phyloP scores from a whole-genome alignment of 2,797 vertebrate genomes.

The Alauda arvensis region DNA sequence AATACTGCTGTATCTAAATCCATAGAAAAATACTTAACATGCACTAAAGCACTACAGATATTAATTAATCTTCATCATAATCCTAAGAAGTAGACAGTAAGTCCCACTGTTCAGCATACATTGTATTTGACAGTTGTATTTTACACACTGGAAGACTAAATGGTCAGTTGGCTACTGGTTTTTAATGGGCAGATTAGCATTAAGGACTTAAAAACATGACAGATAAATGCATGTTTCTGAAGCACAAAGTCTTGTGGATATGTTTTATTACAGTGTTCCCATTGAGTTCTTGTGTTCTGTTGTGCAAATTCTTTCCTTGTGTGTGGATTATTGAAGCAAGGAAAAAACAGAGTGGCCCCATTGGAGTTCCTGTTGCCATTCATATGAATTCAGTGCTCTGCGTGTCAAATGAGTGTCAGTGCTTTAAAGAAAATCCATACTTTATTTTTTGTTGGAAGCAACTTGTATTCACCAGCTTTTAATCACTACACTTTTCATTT shows the following conservation, averaged over 20 bases:
- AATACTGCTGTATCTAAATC: background rate
- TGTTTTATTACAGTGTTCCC: background rate
- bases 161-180: background rate
- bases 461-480: background rate
- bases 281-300: background rate
- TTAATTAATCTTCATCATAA: background rate
- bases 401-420: background rate
- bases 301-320: slow-evolving; percentile 20
- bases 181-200: background rate
- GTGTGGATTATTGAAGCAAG: slow-evolving; percentile 2
- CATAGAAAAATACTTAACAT: background rate
- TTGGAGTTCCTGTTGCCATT: slow-evolving; percentile 1
- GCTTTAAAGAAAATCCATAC: background rate
- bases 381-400: background rate
- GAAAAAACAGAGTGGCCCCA: background rate
- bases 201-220: background rate
- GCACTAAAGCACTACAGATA: background rate
- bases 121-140: background rate
- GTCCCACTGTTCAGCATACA: background rate
- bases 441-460: background rate
- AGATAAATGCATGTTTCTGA: background rate
- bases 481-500: background rate
- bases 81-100: background rate
- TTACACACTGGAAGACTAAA: background rate
- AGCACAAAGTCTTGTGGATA: background rate